These are phyloP conservation scores for Bombus sibiricus DNA, from an alignment of 1,140 invertebrate genomes.

Conservation along the genomic window DNA sequence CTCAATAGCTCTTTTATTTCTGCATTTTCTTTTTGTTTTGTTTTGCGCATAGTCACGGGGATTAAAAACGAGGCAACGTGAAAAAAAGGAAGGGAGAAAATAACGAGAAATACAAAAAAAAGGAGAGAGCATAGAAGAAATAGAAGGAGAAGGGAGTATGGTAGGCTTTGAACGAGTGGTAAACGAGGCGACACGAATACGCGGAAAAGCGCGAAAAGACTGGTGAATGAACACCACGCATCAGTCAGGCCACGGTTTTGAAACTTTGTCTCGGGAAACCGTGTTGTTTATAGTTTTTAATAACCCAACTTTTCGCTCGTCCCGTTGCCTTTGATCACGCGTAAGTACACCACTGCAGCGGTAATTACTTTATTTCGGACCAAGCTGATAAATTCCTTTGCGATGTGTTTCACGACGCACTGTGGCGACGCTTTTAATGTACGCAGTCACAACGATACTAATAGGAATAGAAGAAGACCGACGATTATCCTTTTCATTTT, in stretches of 20 bases:
- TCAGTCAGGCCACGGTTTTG: not conserved
- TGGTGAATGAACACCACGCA: not conserved
- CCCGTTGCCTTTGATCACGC: constrained; percentile 15
- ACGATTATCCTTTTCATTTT: not conserved
- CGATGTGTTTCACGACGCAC: not conserved
- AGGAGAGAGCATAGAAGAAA: not conserved
- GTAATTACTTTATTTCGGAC: constrained; percentile 17
- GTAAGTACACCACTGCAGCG: not conserved
- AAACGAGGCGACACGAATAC: constrained; percentile 30
- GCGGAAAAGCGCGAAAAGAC: not conserved
- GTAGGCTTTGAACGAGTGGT: constrained; percentile 20
- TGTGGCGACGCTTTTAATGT: not conserved
- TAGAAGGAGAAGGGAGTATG: constrained; percentile 39
- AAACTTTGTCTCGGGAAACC: constrained; percentile 22
- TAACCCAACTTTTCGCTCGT: constrained; percentile 40
- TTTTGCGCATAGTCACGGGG: constrained; percentile 10
- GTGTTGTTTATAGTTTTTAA: constrained; percentile 46
- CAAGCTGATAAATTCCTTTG: constrained; percentile 17
- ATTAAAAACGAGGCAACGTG: constrained; percentile 51
- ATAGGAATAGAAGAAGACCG: not conserved
- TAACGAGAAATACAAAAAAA: constrained; percentile 38
- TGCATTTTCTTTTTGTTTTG: not conserved
- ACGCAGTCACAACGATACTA: not conserved
- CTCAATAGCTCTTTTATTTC: not conserved
- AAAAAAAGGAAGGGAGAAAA: constrained; percentile 29